Base-by-base conservation (phyloP, 2,113 vertebrate species). In the Apodemus speciosus region DNA sequence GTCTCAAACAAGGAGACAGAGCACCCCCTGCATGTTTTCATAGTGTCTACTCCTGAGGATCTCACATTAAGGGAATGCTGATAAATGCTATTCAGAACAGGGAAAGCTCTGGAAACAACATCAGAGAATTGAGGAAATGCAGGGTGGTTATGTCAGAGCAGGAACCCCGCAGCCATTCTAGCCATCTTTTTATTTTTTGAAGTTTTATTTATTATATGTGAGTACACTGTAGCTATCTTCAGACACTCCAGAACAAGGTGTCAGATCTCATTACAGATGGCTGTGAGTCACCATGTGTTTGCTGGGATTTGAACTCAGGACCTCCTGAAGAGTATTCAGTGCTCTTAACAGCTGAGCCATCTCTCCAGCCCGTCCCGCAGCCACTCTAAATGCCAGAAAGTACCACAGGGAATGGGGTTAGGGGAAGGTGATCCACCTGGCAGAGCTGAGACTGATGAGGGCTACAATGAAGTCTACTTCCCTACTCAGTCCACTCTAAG, bases 371-470 rank as follows among this genome's bases (percentile, higher is more conserved):
- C n/a, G n/a, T n/a, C 80, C 27, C 76, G n/a, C 40, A 85, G 56
- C 68, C 35, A 96, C 75, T 91, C 89, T 69, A 87, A 86, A 86
- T 75, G 88, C 92, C 43, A 96, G 92, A 85, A 77, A 32, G 81
- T 85, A 3, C 72, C 75, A 66, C 60, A 76, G 94, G 85, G 72
- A 90, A 88, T 69, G 2, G 81, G 56, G 64, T 92, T 92, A 86
- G 81, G 69, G 6, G 53, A 68, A 87, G 3, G n/a, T 38, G 18
- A 23, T n/a, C 71, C 75, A 62, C 35, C 43, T 91, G 92, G 43
- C 66, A 96, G 80, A 88, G 88, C 21, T 43, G 60, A 89, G 87
- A 77, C 9, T 79, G 85, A 79, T 18, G 60, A 92, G 72, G 86
- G 25, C n/a, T 88, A 91, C 43, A 92, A 9, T 27, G 40, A 94